Conservation (phyloP, 2,888 invertebrate species). For the Proisotoma minuta region DNA sequence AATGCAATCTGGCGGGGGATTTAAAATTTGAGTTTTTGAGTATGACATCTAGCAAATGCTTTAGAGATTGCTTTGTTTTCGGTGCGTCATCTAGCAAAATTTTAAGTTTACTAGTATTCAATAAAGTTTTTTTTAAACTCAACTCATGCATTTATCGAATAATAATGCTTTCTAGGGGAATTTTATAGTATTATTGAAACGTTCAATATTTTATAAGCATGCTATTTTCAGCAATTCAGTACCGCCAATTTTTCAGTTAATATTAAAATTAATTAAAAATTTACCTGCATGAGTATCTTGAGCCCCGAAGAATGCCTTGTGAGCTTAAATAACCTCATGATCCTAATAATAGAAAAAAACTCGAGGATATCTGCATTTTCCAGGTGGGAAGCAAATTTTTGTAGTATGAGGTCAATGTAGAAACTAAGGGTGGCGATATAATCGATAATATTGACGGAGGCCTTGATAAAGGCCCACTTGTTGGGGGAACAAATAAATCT, state of each 20-base stretch:
- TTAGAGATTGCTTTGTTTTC: too few relatives aligned
- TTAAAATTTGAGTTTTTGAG: too few relatives aligned
- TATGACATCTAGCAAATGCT: too few relatives aligned
- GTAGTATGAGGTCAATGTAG: slow-evolving; percentile 87
- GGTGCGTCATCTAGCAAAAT: too few relatives aligned
- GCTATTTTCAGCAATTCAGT: not conserved
- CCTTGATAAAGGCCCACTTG: slow-evolving; percentile 72
- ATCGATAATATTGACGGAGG: slow-evolving; percentile 97
- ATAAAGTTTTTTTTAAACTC: too few relatives aligned
- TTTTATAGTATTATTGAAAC: too few relatives aligned
- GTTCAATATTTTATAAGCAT: not conserved
- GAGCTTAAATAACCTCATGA: slow-evolving; percentile 94
- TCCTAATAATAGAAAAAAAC: slow-evolving; percentile 95
- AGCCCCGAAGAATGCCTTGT: slow-evolving; percentile 95
- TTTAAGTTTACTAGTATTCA: too few relatives aligned
- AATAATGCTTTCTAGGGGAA: too few relatives aligned
- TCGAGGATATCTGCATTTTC: slow-evolving; percentile 94
- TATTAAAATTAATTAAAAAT: too few relatives aligned
- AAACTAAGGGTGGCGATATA: slow-evolving; percentile 98
- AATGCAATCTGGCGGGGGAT: too few relatives aligned
- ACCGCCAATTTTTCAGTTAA: too few relatives aligned
- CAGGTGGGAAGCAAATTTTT: slow-evolving; percentile 82
- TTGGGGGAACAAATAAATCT: slow-evolving; percentile 90
- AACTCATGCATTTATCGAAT: too few relatives aligned
- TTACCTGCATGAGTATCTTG: slow-evolving; percentile 87